Conservation (phyloP, 2,888 invertebrate genomes). For the Acrobasis consociella region DNA sequence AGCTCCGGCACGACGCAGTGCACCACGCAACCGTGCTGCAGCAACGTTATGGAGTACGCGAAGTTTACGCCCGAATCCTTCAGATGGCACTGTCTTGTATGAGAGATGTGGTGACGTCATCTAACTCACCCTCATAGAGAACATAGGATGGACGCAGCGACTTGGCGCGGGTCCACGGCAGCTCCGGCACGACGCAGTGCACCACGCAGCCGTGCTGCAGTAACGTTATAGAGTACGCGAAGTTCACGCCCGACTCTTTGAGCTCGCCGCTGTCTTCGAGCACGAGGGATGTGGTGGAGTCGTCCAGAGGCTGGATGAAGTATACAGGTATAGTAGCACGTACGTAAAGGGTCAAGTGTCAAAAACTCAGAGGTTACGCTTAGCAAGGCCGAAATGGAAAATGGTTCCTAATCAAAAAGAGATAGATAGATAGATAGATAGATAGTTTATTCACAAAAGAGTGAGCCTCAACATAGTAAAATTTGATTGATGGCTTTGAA, state of each 20-base stretch:
- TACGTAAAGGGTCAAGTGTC: no score
- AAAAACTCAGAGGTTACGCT: no score
- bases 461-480: no score
- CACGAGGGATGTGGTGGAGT: conserved; percentile 78
- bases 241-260: conserved; percentile 87
- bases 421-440: no score
- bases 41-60: conserved; percentile 50
- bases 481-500: no score
- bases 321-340: background rate
- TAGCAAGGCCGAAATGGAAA: no score
- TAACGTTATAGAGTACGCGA: conserved; percentile 92
- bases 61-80: no score
- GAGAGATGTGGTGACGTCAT: background rate
- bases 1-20: conserved; percentile 92
- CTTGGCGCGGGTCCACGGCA: conserved; percentile 90
- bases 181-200: conserved; percentile 91
- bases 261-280: conserved; percentile 80
- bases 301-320: conserved; percentile 79
- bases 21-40: conserved; percentile 92
- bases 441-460: no score
- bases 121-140: conserved; percentile 85
- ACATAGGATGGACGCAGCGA: conserved; percentile 89
- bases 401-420: no score
- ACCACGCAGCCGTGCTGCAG: conserved; percentile 92
- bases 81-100: no score